Percentiles rank a stretch among this genome's conserved stretches.
Evolutionary conservation across 2,113 vertebrate species (phyloP).

Genomic region (Sturnus vulgaris): DNA sequence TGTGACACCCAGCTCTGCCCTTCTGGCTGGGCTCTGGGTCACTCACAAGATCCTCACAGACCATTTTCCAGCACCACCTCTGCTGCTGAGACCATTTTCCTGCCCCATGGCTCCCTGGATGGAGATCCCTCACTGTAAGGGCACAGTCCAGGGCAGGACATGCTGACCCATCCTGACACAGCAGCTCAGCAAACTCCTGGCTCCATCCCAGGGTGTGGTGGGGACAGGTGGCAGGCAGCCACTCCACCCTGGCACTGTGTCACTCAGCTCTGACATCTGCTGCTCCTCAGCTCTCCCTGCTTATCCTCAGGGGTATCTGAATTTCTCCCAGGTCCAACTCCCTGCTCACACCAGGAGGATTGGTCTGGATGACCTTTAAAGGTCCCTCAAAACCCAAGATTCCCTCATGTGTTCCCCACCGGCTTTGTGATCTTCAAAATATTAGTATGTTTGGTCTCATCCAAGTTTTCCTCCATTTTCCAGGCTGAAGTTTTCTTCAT

Average conservation of each 20-base stretch:
- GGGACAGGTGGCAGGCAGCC: not conserved
- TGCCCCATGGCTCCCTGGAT: not conserved
- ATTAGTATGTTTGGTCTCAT: not conserved
- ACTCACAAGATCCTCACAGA: not conserved
- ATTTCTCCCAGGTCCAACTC: not conserved
- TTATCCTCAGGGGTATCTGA: rapidly evolving
- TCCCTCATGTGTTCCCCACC: rapidly evolving
- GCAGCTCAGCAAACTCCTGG: not conserved
- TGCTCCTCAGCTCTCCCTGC: not conserved
- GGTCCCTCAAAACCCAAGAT: not conserved
- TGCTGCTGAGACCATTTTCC: not conserved
- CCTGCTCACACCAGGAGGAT: not conserved
- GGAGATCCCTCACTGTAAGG: not conserved
- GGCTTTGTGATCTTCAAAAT: not conserved
- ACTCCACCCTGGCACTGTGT: not conserved
- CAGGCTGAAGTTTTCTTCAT: not conserved
- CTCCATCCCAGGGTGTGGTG: rapidly evolving
- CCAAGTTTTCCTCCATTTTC: not conserved
- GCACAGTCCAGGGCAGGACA: rapidly evolving
- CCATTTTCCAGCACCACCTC: no score
- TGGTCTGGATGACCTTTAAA: not conserved
- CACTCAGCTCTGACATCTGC: not conserved
- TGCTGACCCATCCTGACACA: not conserved
- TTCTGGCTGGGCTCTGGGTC: not conserved
- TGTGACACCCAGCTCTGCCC: not conserved